phyloP scores from a whole-genome alignment of 2,797 vertebrate species.

The Enteromius viviparus region DNA sequence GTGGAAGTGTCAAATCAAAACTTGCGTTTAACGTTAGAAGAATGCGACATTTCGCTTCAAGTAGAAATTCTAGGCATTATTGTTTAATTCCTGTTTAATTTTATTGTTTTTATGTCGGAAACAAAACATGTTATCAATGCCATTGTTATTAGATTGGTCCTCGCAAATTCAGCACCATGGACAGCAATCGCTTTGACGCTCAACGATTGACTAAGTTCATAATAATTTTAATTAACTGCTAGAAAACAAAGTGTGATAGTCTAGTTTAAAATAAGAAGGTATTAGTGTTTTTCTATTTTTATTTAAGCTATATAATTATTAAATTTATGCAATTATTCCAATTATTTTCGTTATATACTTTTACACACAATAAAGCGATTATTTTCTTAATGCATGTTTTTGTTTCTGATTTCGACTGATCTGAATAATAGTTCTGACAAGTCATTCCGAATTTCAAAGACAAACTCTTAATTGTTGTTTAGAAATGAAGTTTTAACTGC shows the following conservation, averaged over 20 bases:
- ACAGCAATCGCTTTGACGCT: constrained; percentile 24
- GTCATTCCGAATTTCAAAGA: background rate
- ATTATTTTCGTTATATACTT: background rate
- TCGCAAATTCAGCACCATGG: constrained; percentile 48
- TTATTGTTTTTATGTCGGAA: background rate
- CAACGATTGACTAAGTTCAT: background rate
- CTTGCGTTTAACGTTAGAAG: background rate
- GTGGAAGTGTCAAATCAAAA: background rate
- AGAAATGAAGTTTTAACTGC: background rate
- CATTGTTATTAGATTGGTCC: background rate
- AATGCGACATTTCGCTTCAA: background rate
- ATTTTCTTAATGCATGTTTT: background rate
- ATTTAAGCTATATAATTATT: background rate
- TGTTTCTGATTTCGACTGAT: background rate
- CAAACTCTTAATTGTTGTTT: background rate
- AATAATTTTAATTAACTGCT: too few species aligned
- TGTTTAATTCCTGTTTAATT: background rate
- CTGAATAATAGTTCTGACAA: background rate
- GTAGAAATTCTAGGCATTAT: background rate
- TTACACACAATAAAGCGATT: background rate
- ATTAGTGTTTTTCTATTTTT: too few species aligned
- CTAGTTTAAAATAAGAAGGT: background rate
- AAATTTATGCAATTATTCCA: background rate
- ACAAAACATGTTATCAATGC: background rate
- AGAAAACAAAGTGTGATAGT: background rate